Conservation (phyloP, 2,113 vertebrate genomes). For the Pelodiscus sinensis region DNA sequence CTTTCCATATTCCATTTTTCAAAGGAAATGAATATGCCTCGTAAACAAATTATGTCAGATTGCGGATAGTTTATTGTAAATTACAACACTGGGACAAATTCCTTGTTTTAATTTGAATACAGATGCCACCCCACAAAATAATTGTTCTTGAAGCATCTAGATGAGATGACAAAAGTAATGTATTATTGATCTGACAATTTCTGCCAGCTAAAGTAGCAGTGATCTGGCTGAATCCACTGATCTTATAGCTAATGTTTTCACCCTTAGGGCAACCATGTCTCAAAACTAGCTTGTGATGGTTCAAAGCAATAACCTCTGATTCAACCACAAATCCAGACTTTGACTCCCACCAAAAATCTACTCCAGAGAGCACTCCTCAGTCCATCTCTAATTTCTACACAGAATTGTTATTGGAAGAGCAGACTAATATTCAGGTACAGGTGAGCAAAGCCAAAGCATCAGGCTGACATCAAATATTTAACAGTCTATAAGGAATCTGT, state of each 20-base stretch:
- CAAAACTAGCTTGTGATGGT: background rate
- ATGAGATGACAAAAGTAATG: background rate
- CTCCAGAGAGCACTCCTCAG: background rate
- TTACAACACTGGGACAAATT: background rate
- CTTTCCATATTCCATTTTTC: background rate
- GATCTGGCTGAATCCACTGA: background rate
- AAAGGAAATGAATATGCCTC: background rate
- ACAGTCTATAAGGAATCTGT: rapidly evolving
- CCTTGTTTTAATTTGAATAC: background rate
- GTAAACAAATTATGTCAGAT: background rate
- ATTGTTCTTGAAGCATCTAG: background rate
- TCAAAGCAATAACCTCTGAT: background rate
- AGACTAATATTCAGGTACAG: rapidly evolving
- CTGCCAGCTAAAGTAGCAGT: background rate
- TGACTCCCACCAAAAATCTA: background rate
- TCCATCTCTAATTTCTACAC: background rate
- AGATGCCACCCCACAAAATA: background rate
- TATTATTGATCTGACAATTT: background rate
- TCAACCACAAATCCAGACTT: background rate
- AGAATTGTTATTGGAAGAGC: rapidly evolving
- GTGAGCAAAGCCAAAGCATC: background rate
- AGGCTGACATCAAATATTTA: background rate
- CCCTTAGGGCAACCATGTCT: background rate
- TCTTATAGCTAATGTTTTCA: background rate
- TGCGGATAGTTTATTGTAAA: background rate